Evolutionary conservation across 2,113 vertebrate species (phyloP).

Genomic region (Antigone vipio): DNA sequence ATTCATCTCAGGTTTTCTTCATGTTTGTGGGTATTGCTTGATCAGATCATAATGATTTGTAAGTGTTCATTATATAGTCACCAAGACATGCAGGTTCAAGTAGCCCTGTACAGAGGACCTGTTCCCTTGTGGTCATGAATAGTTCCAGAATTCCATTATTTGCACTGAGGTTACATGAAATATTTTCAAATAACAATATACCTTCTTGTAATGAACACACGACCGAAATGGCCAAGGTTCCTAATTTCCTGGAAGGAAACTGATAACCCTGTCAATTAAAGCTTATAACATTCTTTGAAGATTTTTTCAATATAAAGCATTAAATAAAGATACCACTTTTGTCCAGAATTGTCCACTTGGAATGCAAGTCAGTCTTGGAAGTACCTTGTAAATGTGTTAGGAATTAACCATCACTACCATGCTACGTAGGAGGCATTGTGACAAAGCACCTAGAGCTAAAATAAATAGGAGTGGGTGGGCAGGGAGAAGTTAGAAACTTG

Average conservation of each 20-base stretch:
- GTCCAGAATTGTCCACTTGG: neutral
- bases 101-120: neutral
- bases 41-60: neutral
- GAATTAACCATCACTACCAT: neutral
- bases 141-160: neutral
- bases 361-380: neutral
- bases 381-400: neutral
- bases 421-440: neutral
- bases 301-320: neutral
- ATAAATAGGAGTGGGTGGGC: neutral
- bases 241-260: neutral
- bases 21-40: neutral
- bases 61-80: neutral
- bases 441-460: neutral
- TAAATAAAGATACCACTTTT: neutral
- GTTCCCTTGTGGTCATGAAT: neutral
- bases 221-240: neutral
- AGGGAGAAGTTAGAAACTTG: neutral
- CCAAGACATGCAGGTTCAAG: neutral
- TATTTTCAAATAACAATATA: neutral
- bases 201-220: neutral
- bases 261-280: neutral
- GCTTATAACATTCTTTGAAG: neutral
- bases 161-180: neutral
- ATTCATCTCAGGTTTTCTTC: neutral